Evolutionary conservation across 2,797 vertebrate genomes (phyloP).

Genomic region (Rousettus madagascariensis): DNA sequence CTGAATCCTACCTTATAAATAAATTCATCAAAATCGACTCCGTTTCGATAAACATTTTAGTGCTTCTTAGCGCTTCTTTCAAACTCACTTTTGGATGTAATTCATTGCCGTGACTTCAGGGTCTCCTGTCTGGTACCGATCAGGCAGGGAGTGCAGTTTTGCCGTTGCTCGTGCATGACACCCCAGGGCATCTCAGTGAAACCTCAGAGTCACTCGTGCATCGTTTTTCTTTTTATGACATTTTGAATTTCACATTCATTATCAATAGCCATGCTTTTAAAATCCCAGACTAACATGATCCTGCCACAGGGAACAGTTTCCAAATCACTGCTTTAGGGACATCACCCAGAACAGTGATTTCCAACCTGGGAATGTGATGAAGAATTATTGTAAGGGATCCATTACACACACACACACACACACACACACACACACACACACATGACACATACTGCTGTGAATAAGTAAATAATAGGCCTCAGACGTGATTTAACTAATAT

Average conservation of each 20-base stretch:
- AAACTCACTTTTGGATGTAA: neutral
- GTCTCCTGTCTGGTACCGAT: rapidly evolving
- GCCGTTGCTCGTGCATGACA: neutral
- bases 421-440: too few species aligned
- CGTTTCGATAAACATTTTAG: neutral
- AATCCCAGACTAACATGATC: neutral
- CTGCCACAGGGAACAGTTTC: neutral
- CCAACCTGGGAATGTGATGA: neutral
- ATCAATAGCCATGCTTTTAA: neutral
- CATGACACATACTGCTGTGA: neutral
- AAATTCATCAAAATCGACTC: neutral
- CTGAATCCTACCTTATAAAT: neutral
- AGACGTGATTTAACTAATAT: neutral
- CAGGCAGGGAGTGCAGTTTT: neutral
- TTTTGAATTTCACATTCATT: neutral
- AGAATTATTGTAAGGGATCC: neutral
- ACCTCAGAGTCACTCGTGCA: neutral
- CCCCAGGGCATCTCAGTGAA: neutral
- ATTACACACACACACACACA: neutral
- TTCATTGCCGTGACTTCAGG: neutral
- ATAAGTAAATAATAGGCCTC: neutral
- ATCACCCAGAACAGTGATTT: neutral
- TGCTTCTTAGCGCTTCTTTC: neutral
- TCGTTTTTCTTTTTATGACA: neutral
- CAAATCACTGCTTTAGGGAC: neutral